Conservation (phyloP, 2,113 vertebrate species). For the Marmota monax region DNA sequence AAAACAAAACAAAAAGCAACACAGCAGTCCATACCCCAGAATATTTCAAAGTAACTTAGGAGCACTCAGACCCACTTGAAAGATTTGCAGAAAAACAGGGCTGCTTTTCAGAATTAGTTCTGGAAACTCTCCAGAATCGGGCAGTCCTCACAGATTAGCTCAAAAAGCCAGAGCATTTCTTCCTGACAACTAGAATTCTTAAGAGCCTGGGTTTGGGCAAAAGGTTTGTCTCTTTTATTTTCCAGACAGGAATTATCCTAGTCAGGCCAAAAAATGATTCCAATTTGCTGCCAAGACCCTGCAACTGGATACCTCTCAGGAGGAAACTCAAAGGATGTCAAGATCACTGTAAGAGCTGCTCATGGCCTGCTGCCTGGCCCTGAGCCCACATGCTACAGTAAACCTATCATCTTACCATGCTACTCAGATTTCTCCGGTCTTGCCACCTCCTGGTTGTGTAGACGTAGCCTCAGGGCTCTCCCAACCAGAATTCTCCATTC, state of each 20-base stretch:
- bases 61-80: not conserved
- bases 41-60: constrained; percentile 26
- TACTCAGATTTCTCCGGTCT: not conserved
- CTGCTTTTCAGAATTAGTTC: not conserved
- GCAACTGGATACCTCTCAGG: not conserved
- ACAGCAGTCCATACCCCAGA: not conserved
- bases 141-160: not conserved
- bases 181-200: not conserved
- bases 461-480: not conserved
- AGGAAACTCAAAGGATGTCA: constrained; percentile 28
- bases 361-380: not conserved
- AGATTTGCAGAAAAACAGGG: not conserved
- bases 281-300: not conserved
- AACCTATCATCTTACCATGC: not conserved
- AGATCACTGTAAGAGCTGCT: not conserved
- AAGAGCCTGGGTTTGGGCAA: not conserved
- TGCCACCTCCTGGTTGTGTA: not conserved
- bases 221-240: not conserved
- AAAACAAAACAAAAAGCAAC: constrained; percentile 21
- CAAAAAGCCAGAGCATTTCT: not conserved
- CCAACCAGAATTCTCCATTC: not conserved
- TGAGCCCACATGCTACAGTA: not conserved
- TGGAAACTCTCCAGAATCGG: not conserved
- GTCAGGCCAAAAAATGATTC: constrained; percentile 10
- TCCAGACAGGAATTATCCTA: constrained; percentile 40